These are phyloP conservation scores for Bergia puertoricense DNA, from an alignment of 92 coral and sea anemone genomes.

Conservation along the genomic window DNA sequence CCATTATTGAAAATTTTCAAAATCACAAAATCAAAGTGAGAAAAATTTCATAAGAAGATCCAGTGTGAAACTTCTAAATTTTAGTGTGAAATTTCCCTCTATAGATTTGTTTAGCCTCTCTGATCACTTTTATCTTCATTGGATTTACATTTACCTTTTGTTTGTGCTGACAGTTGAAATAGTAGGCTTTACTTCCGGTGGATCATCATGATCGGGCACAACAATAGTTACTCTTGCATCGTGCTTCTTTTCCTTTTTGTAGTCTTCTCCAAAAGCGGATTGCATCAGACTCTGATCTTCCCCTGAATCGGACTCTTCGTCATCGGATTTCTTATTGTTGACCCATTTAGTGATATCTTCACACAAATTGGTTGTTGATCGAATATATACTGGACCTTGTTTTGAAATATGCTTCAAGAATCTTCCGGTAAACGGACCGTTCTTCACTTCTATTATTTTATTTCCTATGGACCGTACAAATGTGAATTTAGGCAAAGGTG, in stretches of 20 bases:
- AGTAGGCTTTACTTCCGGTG: constrained; percentile 16
- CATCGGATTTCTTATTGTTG: constrained; percentile 16
- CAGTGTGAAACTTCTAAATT: neutral
- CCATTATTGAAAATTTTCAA: neutral
- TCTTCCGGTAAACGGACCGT: too few relatives aligned
- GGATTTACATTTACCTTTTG: constrained; percentile 2
- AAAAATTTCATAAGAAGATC: neutral
- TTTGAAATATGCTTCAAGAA: too few relatives aligned
- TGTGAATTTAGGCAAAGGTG: too few relatives aligned
- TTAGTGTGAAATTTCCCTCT: neutral
- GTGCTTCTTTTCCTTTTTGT: neutral
- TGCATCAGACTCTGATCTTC: constrained; percentile 13
- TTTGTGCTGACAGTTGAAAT: neutral
- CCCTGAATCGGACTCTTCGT: constrained; percentile 13
- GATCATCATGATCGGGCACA: constrained; percentile 17
- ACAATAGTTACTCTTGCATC: constrained; percentile 12
- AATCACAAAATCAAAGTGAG: constrained; percentile 2
- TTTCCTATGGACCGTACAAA: too few relatives aligned
- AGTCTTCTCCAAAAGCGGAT: constrained; percentile 14
- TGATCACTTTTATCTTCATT: constrained; percentile 14
- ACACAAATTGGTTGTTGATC: constrained; percentile 21
- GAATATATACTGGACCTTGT: neutral
- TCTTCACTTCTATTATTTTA: too few relatives aligned
- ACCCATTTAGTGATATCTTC: constrained; percentile 21
- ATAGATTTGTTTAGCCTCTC: constrained; percentile 11